These are phyloP conservation scores for Eudyptes chrysolophus DNA, from an alignment of 2,113 vertebrate species.

Conservation along the genomic window DNA sequence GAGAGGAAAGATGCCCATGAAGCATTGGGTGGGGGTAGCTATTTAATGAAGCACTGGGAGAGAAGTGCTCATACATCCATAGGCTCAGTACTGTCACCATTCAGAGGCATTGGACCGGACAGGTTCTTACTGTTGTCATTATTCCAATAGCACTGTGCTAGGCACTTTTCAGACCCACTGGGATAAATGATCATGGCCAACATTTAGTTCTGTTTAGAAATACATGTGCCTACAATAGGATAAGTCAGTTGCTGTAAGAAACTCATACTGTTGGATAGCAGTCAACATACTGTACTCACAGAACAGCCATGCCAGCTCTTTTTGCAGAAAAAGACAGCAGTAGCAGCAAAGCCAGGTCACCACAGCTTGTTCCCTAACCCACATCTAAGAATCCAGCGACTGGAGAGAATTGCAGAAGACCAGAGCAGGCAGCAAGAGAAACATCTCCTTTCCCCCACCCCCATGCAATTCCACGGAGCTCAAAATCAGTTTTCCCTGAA, in stretches of 20 bases:
- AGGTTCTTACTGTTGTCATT: neutral
- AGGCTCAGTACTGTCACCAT: neutral
- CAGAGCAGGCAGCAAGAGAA: neutral
- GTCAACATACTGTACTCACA: neutral
- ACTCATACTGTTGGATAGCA: neutral
- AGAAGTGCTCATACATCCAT: neutral
- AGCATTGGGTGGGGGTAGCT: neutral
- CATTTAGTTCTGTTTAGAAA: neutral
- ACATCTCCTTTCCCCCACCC: neutral
- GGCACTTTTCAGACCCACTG: neutral
- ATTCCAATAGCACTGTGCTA: neutral
- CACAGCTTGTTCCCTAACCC: neutral
- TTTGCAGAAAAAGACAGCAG: neutral
- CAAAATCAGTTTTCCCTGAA: neutral
- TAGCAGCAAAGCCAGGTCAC: neutral
- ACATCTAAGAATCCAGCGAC: neutral
- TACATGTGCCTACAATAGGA: rapidly evolving
- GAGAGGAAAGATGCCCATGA: neutral
- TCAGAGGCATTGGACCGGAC: neutral
- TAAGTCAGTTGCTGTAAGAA: neutral
- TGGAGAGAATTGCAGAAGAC: neutral
- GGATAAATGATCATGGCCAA: neutral
- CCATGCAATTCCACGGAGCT: neutral
- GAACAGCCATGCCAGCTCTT: neutral
- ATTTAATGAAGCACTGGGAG: neutral